Conservation (phyloP, 2,888 invertebrate species). For the Neria commutata region DNA sequence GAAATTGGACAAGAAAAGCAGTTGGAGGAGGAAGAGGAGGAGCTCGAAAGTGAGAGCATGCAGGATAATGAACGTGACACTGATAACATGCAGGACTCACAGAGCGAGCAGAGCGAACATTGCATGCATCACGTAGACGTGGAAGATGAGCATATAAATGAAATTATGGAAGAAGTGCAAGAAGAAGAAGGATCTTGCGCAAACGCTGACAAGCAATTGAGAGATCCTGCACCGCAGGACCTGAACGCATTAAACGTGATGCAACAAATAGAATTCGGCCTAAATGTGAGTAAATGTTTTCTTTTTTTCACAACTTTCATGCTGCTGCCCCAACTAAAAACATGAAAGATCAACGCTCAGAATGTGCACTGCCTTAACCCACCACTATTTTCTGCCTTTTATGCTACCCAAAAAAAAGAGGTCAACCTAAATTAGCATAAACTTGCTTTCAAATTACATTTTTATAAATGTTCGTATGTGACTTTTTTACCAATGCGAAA, state of each 20-base stretch:
- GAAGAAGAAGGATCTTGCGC: neutral
- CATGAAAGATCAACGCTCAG: too few relatives aligned
- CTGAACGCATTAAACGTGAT: neutral
- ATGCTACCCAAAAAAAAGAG: too few relatives aligned
- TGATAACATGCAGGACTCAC: neutral
- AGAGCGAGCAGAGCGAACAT: neutral
- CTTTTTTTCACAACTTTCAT: too few relatives aligned
- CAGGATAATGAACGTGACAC: neutral
- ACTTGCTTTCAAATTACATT: too few relatives aligned
- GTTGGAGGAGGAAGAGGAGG: neutral
- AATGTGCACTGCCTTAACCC: too few relatives aligned
- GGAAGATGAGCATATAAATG: neutral
- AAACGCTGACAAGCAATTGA: neutral
- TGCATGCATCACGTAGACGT: too few relatives aligned
- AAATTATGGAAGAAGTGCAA: neutral
- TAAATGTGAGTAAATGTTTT: conserved; percentile 16
- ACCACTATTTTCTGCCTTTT: too few relatives aligned
- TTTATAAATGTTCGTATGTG: too few relatives aligned
- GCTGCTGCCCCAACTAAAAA: too few relatives aligned
- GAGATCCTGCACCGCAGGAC: neutral
- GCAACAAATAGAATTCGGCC: conserved; percentile 4
- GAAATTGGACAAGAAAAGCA: conserved; percentile 1
- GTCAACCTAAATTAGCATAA: too few relatives aligned
- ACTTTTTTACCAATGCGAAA: too few relatives aligned
- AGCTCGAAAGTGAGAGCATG: neutral